Base-by-base conservation (phyloP, 1,140 invertebrate genomes). In the Drosophila setifemur region DNA sequence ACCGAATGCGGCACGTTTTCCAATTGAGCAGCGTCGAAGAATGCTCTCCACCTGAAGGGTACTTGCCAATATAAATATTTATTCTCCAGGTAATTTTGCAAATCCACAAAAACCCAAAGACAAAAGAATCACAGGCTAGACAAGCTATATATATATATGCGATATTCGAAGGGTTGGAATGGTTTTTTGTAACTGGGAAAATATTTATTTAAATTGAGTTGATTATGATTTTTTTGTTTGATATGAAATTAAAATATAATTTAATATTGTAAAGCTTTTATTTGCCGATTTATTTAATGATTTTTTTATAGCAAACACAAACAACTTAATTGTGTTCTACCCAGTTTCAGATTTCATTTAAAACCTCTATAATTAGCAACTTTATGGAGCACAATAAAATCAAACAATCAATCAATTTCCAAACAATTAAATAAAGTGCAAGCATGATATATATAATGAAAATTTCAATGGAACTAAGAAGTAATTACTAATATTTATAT, bases 1-100 rank as follows among this genome's bases (percentile, higher is more conserved):
- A 72, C 60, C 45, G 26, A 55, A 47, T 33, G 23, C 53, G 67
- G 68, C 77, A 82, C 78, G 78, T 77, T 83, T 77, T 58, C 28
- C 53, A 79, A 53, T 43, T 66, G 73, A 48, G 50, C 73, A 66
- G 67, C 67, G 33, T 29, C 60, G n/a, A 73, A 77, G 73, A 82
- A 82, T 77, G 69, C 35, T 55, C 53, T 63, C 26, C 33, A 47
- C 25, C 21, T 55, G 52, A 73, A 79, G 66, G 37, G 64, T 75
- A 37, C 66, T 71, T 31, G 9, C 33, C 44, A 43, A 63, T 73
- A 50, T 64, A 53, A 68, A 54, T 55, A 39, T 57, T 48, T 33
- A 55, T 69, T 64, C 12, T 28, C 21, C 16, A 50, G 60, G 37
- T 52, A 33, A 42, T 42, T 64, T 64, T 5, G 43, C 21, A 26